Percentiles rank a stretch among this genome's conserved stretches.
Conservation (phyloP, 2,113 vertebrate genomes). For the Urocynchramus pylzowi region DNA sequence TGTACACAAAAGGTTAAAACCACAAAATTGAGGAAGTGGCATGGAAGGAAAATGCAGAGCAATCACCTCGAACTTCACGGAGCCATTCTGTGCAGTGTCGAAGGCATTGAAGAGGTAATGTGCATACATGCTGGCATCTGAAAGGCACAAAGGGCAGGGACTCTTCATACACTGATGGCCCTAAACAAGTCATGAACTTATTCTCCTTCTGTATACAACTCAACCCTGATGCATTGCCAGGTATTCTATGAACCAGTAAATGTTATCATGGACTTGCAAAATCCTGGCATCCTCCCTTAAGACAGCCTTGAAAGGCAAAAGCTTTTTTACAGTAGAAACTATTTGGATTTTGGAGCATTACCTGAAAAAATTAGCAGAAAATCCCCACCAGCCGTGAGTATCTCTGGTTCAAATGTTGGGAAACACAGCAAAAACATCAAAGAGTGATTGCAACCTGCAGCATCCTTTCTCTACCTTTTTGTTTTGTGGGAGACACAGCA, state of each 20-base stretch:
- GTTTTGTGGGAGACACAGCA: neutral
- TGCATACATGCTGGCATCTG: conserved; percentile 95
- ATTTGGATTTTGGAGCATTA: neutral
- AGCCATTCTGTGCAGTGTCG: conserved; percentile 87
- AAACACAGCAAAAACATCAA: neutral
- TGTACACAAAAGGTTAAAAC: neutral
- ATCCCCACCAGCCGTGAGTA: neutral
- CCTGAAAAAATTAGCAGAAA: neutral
- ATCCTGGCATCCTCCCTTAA: neutral
- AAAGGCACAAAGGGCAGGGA: conserved; percentile 11
- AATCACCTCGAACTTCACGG: conserved; percentile 94
- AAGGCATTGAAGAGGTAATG: conserved; percentile 98
- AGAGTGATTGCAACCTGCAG: neutral
- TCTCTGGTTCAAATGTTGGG: neutral
- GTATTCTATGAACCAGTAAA: neutral
- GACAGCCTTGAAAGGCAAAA: neutral
- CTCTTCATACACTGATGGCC: neutral
- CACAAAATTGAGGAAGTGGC: neutral
- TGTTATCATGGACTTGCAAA: neutral
- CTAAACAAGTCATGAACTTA: neutral
- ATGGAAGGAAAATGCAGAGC: neutral
- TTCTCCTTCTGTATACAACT: neutral
- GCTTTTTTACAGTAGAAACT: neutral
- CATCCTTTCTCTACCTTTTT: neutral
- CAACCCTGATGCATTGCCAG: neutral